Base-by-base conservation (phyloP, 2,888 invertebrate genomes). In the Myopa tessellatipennis region DNA sequence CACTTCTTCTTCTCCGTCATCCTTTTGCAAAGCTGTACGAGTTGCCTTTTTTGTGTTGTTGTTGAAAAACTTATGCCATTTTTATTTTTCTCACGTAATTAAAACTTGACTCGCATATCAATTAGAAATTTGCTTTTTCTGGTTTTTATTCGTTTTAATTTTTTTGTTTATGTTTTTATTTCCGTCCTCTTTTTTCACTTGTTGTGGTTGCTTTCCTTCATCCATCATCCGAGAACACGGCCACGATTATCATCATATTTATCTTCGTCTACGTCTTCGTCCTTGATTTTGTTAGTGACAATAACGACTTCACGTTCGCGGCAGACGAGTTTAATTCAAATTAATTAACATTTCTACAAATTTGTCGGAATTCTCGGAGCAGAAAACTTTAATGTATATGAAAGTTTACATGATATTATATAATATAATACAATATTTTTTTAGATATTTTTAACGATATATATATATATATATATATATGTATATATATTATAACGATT, bases 21-120 rank as follows among this genome's bases (percentile, higher is more conserved):
- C 18, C 55, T n/a, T 16, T 61, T 73, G 45, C 40, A 61, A 61
- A 61, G 63, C 73, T 63, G 14, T 3, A 67, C 68, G 67, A 68
- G 74, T 68, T 74, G 68, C 55, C 68, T 38, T 68, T 74, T 50
- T n/a, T 74, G 7, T 60, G 40, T 73, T 60, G 40, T 16, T 74
- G 34, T 36, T 34, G 45, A 14, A 74, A 73, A 45, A 63, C 77
- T 78, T 79, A 65, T 36, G 70, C 50, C 74, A 36, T 74, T 76
- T 76, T 74, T 74, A 82, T 81, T 81, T 81, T 81, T 81, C 83
- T 85, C 88, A 86, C 87, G 86, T 87, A 87, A 87, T 87, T 87
- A 87, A 87, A 87, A 86, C 87, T 86, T 84, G 87, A 86, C 86
- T 84, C 85, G 87, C 87, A 87, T 87, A 87, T 86, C 84, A 87